Evolutionary conservation across 1,140 invertebrate genomes (phyloP).

Genomic region (Neocloeon triangulifer): DNA sequence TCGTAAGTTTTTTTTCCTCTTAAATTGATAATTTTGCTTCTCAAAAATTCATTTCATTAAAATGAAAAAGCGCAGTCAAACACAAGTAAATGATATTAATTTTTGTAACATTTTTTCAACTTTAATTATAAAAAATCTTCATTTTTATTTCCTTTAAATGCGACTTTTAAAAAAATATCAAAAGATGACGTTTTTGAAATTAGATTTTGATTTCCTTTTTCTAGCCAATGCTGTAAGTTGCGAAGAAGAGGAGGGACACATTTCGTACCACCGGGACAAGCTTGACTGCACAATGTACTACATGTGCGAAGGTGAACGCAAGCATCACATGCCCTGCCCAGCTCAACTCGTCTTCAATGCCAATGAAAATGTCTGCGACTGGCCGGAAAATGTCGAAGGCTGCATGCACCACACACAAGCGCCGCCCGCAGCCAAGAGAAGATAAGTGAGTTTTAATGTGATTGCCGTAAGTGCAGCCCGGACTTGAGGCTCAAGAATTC

Average conservation of each 20-base stretch:
- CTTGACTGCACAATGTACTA: conserved; percentile 82
- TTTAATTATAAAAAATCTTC: no score
- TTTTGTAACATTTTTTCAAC: no score
- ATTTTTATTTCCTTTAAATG: background rate
- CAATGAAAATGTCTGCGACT: conserved; percentile 85
- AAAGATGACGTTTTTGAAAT: conserved; percentile 7
- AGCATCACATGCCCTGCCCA: conserved; percentile 92
- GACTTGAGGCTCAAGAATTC: no score
- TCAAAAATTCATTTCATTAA: no score
- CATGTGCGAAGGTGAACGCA: conserved; percentile 88
- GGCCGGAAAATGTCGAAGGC: conserved; percentile 84
- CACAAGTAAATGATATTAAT: no score
- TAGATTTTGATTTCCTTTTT: conserved; percentile 10
- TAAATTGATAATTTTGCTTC: no score
- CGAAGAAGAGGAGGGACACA: conserved; percentile 81
- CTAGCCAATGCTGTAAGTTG: conserved; percentile 69
- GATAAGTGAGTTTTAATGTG: no score
- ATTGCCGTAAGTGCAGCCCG: no score
- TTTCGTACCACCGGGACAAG: conserved; percentile 77
- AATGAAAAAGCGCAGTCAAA: no score
- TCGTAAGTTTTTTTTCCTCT: conserved; percentile 63
- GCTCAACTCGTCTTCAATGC: conserved; percentile 83
- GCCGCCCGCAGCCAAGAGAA: conserved; percentile 25
- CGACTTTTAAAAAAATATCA: no score
- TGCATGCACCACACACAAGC: conserved; percentile 62